These are phyloP conservation scores for Hassar affinis DNA, from an alignment of 2,113 vertebrate species.

Conservation along the genomic window DNA sequence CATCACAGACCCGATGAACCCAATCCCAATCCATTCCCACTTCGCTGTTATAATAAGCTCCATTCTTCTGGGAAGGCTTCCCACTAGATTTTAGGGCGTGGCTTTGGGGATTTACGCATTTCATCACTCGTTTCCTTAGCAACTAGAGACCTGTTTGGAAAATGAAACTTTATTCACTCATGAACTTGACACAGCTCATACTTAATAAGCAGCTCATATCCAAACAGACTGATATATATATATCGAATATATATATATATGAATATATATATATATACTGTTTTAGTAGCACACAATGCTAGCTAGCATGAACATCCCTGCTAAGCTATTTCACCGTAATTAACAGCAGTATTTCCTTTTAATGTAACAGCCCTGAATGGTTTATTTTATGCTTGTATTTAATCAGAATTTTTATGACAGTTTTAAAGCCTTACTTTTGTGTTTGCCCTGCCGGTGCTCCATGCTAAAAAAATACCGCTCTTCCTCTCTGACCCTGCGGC, in stretches of 20 bases:
- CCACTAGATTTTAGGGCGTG: neutral
- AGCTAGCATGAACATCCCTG: neutral
- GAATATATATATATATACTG: neutral
- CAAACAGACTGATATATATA: no score
- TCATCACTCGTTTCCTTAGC: neutral
- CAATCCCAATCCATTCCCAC: neutral
- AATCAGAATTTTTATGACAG: neutral
- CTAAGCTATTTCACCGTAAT: no score
- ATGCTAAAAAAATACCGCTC: neutral
- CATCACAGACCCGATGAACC: neutral
- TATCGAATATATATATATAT: neutral
- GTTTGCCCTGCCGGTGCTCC: conserved; percentile 14
- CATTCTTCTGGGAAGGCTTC: neutral
- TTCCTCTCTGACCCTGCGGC: neutral
- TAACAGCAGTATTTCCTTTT: neutral
- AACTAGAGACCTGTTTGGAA: neutral
- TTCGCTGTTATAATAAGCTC: neutral
- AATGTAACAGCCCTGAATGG: no score
- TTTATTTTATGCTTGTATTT: no score
- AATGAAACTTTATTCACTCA: neutral
- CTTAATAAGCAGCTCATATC: no score
- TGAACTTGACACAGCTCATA: neutral
- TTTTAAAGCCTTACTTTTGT: conserved; percentile 21
- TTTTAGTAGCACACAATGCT: neutral
- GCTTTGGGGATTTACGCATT: neutral